phyloP scores from a whole-genome alignment of 2,113 vertebrate species.

The Antennarius striatus region DNA sequence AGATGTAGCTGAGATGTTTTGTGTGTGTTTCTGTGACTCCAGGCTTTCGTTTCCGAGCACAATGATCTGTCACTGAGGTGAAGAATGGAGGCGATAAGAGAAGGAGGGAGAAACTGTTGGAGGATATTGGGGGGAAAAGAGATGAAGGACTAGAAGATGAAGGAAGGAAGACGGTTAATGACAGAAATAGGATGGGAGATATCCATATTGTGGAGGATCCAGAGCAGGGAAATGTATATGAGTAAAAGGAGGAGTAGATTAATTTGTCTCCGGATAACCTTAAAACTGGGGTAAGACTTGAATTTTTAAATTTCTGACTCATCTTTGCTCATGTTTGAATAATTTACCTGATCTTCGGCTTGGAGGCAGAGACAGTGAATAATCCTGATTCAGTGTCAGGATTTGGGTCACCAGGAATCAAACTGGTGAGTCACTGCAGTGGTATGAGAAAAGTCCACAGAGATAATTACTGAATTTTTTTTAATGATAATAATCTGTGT shows the following conservation, averaged over 20 bases:
- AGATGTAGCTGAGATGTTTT: constrained; percentile 13
- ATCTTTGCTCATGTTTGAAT: constrained; percentile 43
- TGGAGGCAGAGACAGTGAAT: constrained; percentile 1
- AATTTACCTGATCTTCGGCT: constrained; percentile 32
- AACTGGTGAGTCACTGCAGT: constrained; percentile 30
- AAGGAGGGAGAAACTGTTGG: not conserved
- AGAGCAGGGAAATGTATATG: not conserved
- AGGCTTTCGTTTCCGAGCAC: constrained; percentile 12
- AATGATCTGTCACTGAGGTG: constrained; percentile 7
- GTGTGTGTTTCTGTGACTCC: constrained; percentile 45
- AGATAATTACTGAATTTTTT: not conserved
- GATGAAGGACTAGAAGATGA: not conserved
- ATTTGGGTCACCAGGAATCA: constrained; percentile 31
- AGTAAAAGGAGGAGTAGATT: not conserved
- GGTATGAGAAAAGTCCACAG: not conserved
- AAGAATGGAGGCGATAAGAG: not conserved
- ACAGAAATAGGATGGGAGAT: not conserved
- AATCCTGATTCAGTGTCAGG: constrained; percentile 10
- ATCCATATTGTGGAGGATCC: not conserved
- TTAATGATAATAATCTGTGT: not conserved
- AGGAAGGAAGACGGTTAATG: not conserved
- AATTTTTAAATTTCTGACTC: constrained; percentile 40
- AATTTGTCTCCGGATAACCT: not conserved
- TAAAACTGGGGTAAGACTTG: constrained; percentile 28
- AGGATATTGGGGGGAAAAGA: not conserved